phyloP scores from a whole-genome alignment of 2,888 invertebrate genomes.

The Gastrophysa polygoni region DNA sequence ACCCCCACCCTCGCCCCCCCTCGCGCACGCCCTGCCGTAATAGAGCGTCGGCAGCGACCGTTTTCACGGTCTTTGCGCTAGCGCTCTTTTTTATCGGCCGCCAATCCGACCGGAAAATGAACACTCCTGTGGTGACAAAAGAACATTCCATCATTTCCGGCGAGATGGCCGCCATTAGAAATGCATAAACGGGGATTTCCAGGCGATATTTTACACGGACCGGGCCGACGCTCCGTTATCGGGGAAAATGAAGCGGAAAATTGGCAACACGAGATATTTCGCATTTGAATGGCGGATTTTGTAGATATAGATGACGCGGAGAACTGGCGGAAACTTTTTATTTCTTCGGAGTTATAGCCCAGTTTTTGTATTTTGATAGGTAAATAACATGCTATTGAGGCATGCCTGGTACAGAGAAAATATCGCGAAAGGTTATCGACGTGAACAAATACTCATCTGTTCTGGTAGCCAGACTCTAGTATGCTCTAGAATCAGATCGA shows the following conservation, averaged over 20 bases:
- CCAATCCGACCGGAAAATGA: constrained; percentile 62
- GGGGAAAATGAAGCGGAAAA: constrained; percentile 47
- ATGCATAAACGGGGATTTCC: constrained; percentile 56
- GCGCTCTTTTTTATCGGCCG: constrained; percentile 57
- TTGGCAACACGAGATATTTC: constrained; percentile 38
- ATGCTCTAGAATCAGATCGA: too few species aligned
- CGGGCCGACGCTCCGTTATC: constrained; percentile 49
- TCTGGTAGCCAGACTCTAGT: too few species aligned
- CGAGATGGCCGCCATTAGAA: constrained; percentile 56
- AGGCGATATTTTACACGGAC: constrained; percentile 45
- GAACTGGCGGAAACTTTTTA: too few species aligned
- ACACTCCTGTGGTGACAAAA: constrained; percentile 61
- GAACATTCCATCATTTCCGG: constrained; percentile 61
- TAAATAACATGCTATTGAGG: too few species aligned
- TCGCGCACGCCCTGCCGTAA: constrained; percentile 14
- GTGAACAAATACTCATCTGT: too few species aligned
- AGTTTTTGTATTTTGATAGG: too few species aligned
- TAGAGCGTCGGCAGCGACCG: constrained; percentile 37
- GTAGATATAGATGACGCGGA: too few species aligned
- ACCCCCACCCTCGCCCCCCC: too few species aligned
- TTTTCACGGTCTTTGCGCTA: constrained; percentile 58
- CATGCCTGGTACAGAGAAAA: too few species aligned
- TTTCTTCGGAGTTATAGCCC: too few species aligned
- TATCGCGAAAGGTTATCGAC: too few species aligned
- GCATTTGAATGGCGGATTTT: background rate